Conservation (phyloP, 1,140 invertebrate species). For the Neomicropteryx cornuta region DNA sequence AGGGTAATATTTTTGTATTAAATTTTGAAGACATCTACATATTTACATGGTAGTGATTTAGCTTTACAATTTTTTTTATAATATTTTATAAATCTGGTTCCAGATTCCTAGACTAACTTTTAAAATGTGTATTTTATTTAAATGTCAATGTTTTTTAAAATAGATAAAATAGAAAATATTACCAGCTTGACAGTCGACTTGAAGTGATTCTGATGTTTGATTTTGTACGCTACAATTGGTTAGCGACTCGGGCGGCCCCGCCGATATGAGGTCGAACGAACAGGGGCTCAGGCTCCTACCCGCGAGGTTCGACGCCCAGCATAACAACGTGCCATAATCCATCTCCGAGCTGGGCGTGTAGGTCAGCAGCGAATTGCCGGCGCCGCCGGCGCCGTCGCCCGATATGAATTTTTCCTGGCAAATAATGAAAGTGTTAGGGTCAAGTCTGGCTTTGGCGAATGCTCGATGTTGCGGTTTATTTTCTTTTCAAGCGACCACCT, state of each 20-base stretch:
- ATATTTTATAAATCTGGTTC: no score
- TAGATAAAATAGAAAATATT: constrained; percentile 11
- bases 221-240: constrained; percentile 67
- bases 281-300: constrained; percentile 58
- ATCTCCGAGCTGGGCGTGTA: constrained; percentile 66
- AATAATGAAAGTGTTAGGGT: background rate
- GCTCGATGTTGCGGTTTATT: no score
- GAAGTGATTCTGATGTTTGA: constrained; percentile 60
- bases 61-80: no score
- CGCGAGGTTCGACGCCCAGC: constrained; percentile 53
- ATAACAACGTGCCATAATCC: constrained; percentile 59
- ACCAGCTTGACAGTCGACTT: constrained; percentile 40
- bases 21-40: no score
- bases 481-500: no score
- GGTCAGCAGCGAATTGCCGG: constrained; percentile 53
- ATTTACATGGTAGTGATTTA: no score
- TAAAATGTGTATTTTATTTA: no score
- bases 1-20: no score
- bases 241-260: constrained; percentile 62
- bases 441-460: no score
- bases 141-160: no score
- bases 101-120: no score
- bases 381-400: constrained; percentile 34
- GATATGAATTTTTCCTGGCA: constrained; percentile 24
- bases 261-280: constrained; percentile 56